Evolutionary conservation across 2,797 vertebrate species (phyloP), one percentile per base, ranked within the genome.

Genomic region (Acanthornis magna): DNA sequence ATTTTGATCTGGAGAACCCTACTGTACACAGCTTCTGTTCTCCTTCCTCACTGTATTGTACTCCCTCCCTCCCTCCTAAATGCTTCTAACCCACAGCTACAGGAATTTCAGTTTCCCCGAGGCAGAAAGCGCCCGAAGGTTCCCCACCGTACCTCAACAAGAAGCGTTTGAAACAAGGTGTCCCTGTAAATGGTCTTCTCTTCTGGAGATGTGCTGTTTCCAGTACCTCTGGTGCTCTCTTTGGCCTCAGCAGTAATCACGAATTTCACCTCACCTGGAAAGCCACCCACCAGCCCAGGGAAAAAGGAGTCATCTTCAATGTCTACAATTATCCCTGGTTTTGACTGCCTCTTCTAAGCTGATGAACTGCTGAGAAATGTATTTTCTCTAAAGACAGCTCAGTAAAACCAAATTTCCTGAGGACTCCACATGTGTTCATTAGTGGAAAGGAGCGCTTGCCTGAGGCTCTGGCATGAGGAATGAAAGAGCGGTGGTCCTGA

Each of bases 201-300:
- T 34, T 89, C 88, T 42, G 74, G 10, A 12, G 23, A 15, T 19
- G 45, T 36, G 50, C 34, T 45, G 20, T 96, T 95, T 48, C 29
- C 68, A 38, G 22, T 9, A 17, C 5, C 16, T 81, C 13, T 6
- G 25, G 47, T 67, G 18, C 27, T 88, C 67, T 25, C 18, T 73
- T 66, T 97, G 81, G 97, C 95, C 70, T 97, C 93, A 48, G 97
- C 97, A 48, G 96, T 96, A 63, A 97, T 23, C 0, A 82, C 81
- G 3, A 98, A 91, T 38, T 96, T 97, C 72, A 98, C 67, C 51
- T 95, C 89, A 47, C 97, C 98, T 98, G 85, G 66, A 97, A 96
- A 95, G 55, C 21, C 68, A 63, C 6, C 25, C 74, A 85, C 5
- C 80, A 91, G 32, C 13, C 38, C 81, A 87, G 84, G 84, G 73